Evolutionary conservation across 2,797 vertebrate species (phyloP), one percentile per base, ranked within the genome.

Genomic region (Darevskia mixta): DNA sequence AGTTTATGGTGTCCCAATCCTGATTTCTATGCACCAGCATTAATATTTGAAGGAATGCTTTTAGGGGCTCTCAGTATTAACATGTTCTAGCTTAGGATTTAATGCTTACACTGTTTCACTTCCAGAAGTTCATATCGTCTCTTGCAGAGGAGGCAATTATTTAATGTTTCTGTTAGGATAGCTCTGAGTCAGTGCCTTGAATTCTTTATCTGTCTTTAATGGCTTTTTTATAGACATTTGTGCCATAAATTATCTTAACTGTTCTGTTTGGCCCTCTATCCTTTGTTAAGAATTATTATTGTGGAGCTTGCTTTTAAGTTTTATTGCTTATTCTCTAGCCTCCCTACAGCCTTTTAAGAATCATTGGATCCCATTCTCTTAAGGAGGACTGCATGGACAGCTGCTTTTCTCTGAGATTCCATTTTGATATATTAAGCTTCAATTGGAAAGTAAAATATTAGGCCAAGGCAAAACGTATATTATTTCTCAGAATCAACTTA

Each of bases 221-320:
- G 27, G 11, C 2, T 92, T 27, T 93, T 92, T 92, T 87, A 92
- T 78, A 92, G 86, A 89, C 75, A 90, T 89, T 87, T 85, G 10
- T 79, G 55, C 79, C 86, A 87, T 90, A 94, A 92, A 90, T 95
- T 94, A 73, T 79, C 83, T 94, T 92, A 94, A 94, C 78, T 87
- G 66, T 92, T 92, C 81, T 93, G 20, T 92, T 94, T 95, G 35
- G 41, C 83, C 66, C 2, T 86, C 86, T 86, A 86, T 88, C 81
- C 76, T 88, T 91, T 82, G 79, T 90, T 92, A 94, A 90, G 88
- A 96, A 93, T 87, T 92, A 93, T 89, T 86, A 89, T 82, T 86
- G 0, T 87, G 25, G 32, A 72, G 92, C 77, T 87, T 76, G 29
- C 55, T 86, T 88, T 85, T 49, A 27, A 87, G 7, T 7, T 93